A percentile compares a stretch with the other conserved stretches of the same genome.
Evolutionary conservation across 2,888 invertebrate genomes (phyloP).

Genomic region (Tetheella fluctuosa): DNA sequence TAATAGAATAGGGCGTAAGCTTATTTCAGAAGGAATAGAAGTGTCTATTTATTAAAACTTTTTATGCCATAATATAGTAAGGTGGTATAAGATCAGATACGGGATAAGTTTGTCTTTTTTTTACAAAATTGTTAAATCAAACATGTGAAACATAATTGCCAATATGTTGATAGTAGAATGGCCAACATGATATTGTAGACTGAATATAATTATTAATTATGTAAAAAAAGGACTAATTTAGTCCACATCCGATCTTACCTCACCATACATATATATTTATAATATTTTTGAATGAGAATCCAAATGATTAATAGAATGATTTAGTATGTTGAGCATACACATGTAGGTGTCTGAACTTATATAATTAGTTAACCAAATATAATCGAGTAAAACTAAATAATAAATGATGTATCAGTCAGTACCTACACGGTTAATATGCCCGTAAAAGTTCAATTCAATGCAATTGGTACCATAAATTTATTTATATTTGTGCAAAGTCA

Average conservation of each 20-base stretch:
- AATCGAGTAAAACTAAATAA: constrained; percentile 19
- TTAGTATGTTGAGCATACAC: constrained; percentile 21
- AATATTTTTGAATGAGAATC: constrained; percentile 28
- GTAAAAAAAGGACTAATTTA: too few species aligned
- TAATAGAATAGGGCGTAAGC: constrained; percentile 42
- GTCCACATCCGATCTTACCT: too few species aligned
- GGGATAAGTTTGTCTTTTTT: too few species aligned
- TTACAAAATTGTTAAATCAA: too few species aligned
- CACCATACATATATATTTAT: too few species aligned
- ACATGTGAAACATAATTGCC: too few species aligned
- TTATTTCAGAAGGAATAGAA: constrained; percentile 48
- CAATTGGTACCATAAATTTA: constrained; percentile 18
- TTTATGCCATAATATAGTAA: constrained; percentile 32
- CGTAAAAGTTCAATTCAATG: constrained; percentile 13
- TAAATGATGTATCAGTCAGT: background rate
- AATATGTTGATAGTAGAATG: too few species aligned
- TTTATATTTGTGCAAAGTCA: constrained; percentile 37
- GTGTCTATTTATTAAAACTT: constrained; percentile 39
- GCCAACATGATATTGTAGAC: too few species aligned
- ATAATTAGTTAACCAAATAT: constrained; percentile 1
- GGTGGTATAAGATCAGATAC: too few species aligned
- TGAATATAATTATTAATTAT: too few species aligned
- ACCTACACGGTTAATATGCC: background rate
- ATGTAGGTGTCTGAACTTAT: constrained; percentile 21
- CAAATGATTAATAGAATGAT: constrained; percentile 22